Evolutionary conservation across 2,113 vertebrate species (phyloP), one percentile per base, ranked within the genome.

Genomic region (Sylvilagus bachmani): DNA sequence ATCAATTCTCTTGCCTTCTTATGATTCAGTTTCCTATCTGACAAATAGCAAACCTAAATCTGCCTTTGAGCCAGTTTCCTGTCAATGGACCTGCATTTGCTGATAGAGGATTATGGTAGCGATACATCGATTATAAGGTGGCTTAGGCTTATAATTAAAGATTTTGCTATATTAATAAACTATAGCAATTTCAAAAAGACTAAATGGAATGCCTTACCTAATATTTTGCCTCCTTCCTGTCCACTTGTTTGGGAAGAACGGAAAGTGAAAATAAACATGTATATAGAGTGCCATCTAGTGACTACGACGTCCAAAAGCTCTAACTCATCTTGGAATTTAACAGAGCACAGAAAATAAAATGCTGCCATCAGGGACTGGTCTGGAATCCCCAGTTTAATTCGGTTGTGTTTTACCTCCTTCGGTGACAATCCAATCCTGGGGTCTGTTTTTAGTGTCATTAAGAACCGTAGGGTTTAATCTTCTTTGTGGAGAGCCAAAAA

Each of bases 201-300:
- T 81, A 61, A 93, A 81, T 44, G 21, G 22, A 51, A 77, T 89
- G 49, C 66, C 12, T 73, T 75, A 73, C 62, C 36, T 80, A 93
- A 6, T 81, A 87, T 44, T 95, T 97, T 96, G 66, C 38, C 13
- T 91, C n/a, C 58, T 92, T 87, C 58, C 24, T 22, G 36, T 4
- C 44, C 9, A 44, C 31, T 74, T 91, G 62, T 0, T 62, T 29
- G 64, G 90, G 71, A 49, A 24, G 69, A 55, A 0, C 3, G 3
- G 36, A n/a, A n/a, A 90, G 69, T 88, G 66, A 86, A 85, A 97
- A 87, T 75, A 91, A 97, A 91, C 7, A 2, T 92, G 94, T 97
- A 67, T 97, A 91, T 75, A 96, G 73, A 96, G 95, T 96, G 98
- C 51, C 98, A 98, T 96, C 98, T 98, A 97, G 98, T 97, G 98